These are phyloP conservation scores for Latrodectus geometricus DNA, from an alignment of 1,140 invertebrate genomes.

Conservation along the genomic window DNA sequence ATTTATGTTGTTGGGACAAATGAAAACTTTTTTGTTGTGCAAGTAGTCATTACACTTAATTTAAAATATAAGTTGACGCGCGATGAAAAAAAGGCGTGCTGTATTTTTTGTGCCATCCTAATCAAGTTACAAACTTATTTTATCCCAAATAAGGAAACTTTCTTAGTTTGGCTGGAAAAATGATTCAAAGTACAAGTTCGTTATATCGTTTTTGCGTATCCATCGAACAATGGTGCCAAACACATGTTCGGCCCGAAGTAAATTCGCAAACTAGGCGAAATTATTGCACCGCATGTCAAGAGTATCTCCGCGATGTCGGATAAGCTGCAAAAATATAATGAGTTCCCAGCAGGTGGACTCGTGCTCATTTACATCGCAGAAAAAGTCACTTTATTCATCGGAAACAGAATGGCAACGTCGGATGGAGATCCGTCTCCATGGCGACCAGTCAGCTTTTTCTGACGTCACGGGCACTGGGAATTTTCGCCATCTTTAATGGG, in stretches of 20 bases:
- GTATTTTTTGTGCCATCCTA: too few species aligned
- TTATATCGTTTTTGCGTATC: too few species aligned
- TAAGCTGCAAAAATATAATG: slow-evolving; percentile 41
- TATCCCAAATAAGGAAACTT: too few species aligned
- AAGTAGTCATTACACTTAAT: too few species aligned
- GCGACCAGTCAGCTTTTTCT: slow-evolving; percentile 39
- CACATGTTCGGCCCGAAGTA: neutral
- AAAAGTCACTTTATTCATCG: slow-evolving; percentile 25
- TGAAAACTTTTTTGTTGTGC: too few species aligned
- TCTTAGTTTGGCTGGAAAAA: too few species aligned
- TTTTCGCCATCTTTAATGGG: slow-evolving; percentile 42
- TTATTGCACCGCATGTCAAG: neutral
- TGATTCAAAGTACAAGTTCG: too few species aligned
- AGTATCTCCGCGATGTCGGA: neutral
- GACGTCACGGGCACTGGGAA: slow-evolving; percentile 37
- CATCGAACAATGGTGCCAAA: too few species aligned
- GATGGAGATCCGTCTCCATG: slow-evolving; percentile 23
- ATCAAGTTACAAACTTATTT: too few species aligned
- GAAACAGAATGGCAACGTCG: slow-evolving; percentile 34
- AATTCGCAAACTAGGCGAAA: neutral
- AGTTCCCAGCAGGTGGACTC: slow-evolving; percentile 53
- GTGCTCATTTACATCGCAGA: slow-evolving; percentile 42
- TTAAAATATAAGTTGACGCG: too few species aligned
- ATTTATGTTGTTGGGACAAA: too few species aligned
- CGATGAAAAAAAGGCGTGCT: too few species aligned